Evolutionary conservation across 2,888 invertebrate genomes (phyloP).

Genomic region (Leucophenga montana): DNA sequence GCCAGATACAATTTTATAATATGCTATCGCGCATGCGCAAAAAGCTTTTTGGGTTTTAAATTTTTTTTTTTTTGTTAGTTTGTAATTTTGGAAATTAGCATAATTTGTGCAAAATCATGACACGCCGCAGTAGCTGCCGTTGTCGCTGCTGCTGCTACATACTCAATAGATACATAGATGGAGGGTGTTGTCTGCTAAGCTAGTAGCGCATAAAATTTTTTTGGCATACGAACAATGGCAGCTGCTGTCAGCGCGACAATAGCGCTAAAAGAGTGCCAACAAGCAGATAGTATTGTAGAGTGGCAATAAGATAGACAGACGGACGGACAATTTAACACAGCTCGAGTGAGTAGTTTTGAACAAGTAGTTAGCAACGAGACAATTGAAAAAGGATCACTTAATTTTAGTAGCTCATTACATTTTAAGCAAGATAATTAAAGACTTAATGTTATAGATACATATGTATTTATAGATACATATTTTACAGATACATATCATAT

Average conservation of each 20-base stretch:
- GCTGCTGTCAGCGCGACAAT: slow-evolving; percentile 11
- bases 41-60: neutral
- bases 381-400: too few relatives aligned
- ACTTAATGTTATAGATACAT: too few relatives aligned
- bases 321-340: too few relatives aligned
- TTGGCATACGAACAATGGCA: neutral
- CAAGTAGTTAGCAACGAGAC: too few relatives aligned
- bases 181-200: neutral
- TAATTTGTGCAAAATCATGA: slow-evolving; percentile 67
- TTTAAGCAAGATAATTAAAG: too few relatives aligned
- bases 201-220: neutral
- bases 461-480: too few relatives aligned
- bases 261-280: neutral
- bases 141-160: neutral
- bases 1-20: neutral
- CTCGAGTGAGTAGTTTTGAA: too few relatives aligned
- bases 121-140: slow-evolving; percentile 41
- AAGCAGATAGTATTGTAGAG: too few relatives aligned
- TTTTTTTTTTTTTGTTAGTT: slow-evolving; percentile 34
- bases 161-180: neutral
- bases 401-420: too few relatives aligned
- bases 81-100: slow-evolving; percentile 64
- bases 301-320: too few relatives aligned
- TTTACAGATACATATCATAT: too few relatives aligned
- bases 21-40: too few relatives aligned